Evolutionary conservation across 1,140 invertebrate species (phyloP).

Genomic region (Nasonia vitripennis): DNA sequence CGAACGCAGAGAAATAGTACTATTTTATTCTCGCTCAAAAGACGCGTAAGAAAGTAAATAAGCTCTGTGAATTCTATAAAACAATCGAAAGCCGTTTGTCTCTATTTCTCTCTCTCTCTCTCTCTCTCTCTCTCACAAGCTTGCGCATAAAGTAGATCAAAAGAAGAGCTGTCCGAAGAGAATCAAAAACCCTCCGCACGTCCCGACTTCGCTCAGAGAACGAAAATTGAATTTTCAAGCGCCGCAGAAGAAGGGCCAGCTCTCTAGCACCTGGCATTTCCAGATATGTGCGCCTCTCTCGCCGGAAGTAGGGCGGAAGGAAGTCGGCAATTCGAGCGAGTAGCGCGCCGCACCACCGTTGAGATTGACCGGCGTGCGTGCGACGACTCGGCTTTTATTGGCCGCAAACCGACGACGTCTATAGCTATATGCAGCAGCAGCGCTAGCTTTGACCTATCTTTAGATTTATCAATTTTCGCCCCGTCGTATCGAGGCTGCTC

Average conservation of each 20-base stretch:
- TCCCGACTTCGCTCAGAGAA: too few species aligned
- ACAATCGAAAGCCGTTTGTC: too few species aligned
- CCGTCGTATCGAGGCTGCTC: not conserved
- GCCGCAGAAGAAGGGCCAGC: not conserved
- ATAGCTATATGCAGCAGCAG: not conserved
- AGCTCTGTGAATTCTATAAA: too few species aligned
- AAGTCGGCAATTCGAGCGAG: constrained; percentile 53
- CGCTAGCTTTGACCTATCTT: constrained; percentile 15
- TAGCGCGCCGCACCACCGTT: not conserved
- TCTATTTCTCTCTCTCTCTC: too few species aligned
- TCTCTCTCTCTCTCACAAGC: too few species aligned
- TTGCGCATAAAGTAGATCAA: too few species aligned
- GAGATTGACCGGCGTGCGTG: not conserved
- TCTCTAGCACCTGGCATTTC: not conserved
- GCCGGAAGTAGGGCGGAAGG: constrained; percentile 58
- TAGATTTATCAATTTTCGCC: not conserved
- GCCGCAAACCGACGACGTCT: too few species aligned
- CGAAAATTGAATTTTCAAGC: not conserved
- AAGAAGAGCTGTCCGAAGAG: too few species aligned
- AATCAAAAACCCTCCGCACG: not conserved
- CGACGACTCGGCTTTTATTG: constrained; percentile 9
- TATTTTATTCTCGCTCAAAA: too few species aligned
- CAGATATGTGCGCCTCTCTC: not conserved
- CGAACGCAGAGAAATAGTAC: too few species aligned
- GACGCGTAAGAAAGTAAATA: too few species aligned